Evolutionary conservation across 2,113 vertebrate species (phyloP).

Genomic region (Tragelaphus strepsiceros): DNA sequence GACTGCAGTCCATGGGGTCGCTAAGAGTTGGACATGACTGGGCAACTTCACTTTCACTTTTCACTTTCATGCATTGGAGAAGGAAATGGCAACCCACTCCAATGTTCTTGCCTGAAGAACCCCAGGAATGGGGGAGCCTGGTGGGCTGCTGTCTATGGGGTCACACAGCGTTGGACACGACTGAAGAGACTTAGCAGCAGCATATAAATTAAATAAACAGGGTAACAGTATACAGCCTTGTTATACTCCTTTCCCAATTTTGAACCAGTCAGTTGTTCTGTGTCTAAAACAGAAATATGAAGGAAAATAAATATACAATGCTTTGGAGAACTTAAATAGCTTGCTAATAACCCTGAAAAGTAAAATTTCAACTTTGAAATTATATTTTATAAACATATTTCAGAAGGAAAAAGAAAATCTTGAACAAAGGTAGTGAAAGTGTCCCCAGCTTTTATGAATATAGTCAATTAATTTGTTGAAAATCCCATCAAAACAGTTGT

Average conservation of each 20-base stretch:
- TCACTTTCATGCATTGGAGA: too few relatives aligned
- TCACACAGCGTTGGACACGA: too few relatives aligned
- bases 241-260: neutral
- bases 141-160: too few relatives aligned
- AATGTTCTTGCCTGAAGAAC: too few relatives aligned
- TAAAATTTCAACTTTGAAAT: neutral
- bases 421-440: neutral
- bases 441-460: neutral
- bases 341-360: neutral
- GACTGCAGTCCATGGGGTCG: too few relatives aligned
- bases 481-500: neutral
- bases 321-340: neutral
- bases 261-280: neutral
- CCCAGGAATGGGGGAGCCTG: too few relatives aligned
- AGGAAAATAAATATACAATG: constrained; percentile 13
- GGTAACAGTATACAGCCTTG: neutral
- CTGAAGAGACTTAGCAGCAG: too few relatives aligned
- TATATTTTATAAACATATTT: constrained; percentile 14
- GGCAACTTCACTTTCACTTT: too few relatives aligned
- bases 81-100: too few relatives aligned
- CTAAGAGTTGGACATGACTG: too few relatives aligned
- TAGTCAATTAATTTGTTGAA: constrained; percentile 8
- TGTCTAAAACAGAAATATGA: neutral
- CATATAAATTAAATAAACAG: neutral
- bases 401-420: neutral